phyloP scores from a whole-genome alignment of 2,888 invertebrate genomes.

The Hololepta plana region DNA sequence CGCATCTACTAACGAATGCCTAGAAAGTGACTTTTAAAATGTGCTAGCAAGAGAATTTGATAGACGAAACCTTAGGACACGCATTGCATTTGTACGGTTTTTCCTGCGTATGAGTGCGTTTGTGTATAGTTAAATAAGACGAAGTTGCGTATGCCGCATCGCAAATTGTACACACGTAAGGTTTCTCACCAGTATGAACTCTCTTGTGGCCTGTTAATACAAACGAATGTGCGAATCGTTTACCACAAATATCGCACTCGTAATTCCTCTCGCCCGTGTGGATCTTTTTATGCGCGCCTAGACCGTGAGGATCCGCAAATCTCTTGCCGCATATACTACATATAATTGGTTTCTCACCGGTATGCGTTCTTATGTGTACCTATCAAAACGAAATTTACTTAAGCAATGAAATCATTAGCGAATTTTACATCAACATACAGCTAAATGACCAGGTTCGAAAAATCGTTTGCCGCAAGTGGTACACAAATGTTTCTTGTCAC shows the following conservation, averaged over 20 bases:
- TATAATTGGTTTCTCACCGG: slow-evolving; percentile 20
- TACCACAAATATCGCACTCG: slow-evolving; percentile 22
- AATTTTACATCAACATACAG: slow-evolving; percentile 12
- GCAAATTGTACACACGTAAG: slow-evolving; percentile 20
- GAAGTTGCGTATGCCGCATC: slow-evolving; percentile 20
- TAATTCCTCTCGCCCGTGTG: slow-evolving; percentile 23
- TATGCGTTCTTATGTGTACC: slow-evolving; percentile 21
- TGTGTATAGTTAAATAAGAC: slow-evolving; percentile 23
- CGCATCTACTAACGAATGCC: slow-evolving; percentile 22
- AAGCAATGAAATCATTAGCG: neutral
- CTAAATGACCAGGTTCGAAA: slow-evolving; percentile 20
- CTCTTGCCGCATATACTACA: slow-evolving; percentile 23
- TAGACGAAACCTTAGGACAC: slow-evolving; percentile 18
- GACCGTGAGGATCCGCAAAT: slow-evolving; percentile 20
- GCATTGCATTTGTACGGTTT: slow-evolving; percentile 21
- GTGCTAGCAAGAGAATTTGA: neutral
- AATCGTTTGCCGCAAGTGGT: slow-evolving; percentile 21
- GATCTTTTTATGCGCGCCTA: slow-evolving; percentile 21
- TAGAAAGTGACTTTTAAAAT: slow-evolving; percentile 11
- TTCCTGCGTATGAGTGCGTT: slow-evolving; percentile 22
- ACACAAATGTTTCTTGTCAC: slow-evolving; percentile 21
- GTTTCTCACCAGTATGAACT: slow-evolving; percentile 23
- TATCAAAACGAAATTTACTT: neutral
- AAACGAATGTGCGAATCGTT: slow-evolving; percentile 22
- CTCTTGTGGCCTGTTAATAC: slow-evolving; percentile 20